Conservation (phyloP, 2,113 vertebrate genomes). For the Hippocampus comes region DNA sequence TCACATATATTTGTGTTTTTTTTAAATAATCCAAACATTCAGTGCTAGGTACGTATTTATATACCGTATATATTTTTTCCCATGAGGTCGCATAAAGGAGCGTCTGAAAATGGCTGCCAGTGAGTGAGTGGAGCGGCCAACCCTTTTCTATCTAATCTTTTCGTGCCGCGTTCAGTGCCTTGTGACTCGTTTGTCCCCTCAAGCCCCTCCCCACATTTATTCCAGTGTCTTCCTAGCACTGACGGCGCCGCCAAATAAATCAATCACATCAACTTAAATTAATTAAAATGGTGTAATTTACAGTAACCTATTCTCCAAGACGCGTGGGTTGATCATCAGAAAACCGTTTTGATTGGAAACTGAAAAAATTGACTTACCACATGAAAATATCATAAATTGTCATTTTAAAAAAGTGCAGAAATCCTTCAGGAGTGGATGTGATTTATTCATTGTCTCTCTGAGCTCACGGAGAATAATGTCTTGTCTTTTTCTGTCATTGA, state of each 20-base stretch:
- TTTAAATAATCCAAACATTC: no score
- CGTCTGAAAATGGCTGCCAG: no score
- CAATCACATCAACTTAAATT: constrained; percentile 8
- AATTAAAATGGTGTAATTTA: background rate
- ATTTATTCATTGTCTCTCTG: background rate
- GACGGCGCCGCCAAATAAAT: constrained; percentile 11
- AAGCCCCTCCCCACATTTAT: constrained; percentile 2
- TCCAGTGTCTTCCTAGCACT: constrained; percentile 8
- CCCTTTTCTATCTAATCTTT: constrained; percentile 1
- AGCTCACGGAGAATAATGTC: background rate
- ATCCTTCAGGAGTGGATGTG: background rate
- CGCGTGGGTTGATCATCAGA: background rate
- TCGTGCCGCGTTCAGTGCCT: background rate
- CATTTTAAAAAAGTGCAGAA: background rate
- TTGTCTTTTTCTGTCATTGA: background rate
- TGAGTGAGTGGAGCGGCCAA: background rate
- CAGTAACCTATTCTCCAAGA: constrained; percentile 2
- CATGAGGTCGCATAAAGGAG: no score
- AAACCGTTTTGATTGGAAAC: constrained; percentile 2
- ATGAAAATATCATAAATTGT: constrained; percentile 1
- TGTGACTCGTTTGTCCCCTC: constrained; percentile 2
- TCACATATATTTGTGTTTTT: no score
- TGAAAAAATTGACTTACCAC: background rate
- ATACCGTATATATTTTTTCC: no score
- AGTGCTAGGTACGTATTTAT: no score